Evolutionary conservation across 1,140 invertebrate species (phyloP).

Genomic region (Bombus vancouverensis): DNA sequence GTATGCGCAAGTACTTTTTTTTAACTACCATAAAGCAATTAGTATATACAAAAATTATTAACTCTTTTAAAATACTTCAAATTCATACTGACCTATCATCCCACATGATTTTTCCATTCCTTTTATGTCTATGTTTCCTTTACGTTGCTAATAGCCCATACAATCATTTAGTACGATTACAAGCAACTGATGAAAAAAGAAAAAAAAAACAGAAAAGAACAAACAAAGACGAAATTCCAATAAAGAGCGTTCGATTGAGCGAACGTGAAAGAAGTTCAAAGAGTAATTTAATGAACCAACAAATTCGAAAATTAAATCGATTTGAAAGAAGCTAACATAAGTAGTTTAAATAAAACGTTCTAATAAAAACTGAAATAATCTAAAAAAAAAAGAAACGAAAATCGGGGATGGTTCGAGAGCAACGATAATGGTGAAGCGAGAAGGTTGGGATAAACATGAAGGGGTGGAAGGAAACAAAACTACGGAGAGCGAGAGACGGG

Average conservation of each 20-base stretch:
- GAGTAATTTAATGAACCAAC: background rate
- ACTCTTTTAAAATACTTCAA: too few relatives aligned
- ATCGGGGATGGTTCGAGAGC: background rate
- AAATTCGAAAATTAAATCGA: background rate
- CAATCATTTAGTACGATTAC: background rate
- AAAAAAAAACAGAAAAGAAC: background rate
- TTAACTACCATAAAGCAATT: too few relatives aligned
- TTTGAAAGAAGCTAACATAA: background rate
- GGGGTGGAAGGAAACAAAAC: background rate
- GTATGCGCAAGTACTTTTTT: too few relatives aligned
- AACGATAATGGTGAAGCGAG: background rate
- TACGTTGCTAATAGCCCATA: too few relatives aligned
- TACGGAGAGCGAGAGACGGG: background rate
- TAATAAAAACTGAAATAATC: background rate
- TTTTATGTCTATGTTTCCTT: too few relatives aligned
- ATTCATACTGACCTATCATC: too few relatives aligned
- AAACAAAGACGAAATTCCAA: background rate
- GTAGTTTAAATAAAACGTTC: too few relatives aligned
- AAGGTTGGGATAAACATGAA: background rate
- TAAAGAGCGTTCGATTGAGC: background rate
- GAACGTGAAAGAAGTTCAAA: background rate
- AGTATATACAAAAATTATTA: too few relatives aligned
- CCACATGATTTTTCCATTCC: too few relatives aligned
- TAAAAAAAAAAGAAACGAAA: background rate
- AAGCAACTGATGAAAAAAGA: background rate